Base-by-base conservation (phyloP, 2,888 invertebrate genomes). In the Tuberolachnus salignus region DNA sequence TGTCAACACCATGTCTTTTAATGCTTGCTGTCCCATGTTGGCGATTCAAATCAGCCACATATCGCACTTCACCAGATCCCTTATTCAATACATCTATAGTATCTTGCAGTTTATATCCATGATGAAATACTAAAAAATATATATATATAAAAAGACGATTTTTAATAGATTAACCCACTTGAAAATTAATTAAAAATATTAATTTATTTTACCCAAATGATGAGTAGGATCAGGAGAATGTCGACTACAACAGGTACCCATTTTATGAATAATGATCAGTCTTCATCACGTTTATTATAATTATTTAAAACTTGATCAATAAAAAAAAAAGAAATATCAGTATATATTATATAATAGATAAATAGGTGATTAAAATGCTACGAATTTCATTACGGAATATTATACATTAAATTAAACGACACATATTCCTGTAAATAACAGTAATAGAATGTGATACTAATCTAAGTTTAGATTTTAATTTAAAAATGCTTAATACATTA, bases 191-290 rank as follows among this genome's bases (percentile, higher is more conserved):
- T 13, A 11, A n/a, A 26, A 64, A 63, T 16, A 71, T 34, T 49
- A 59, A 63, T 53, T 75, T 74, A 82, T 34, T 83, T 85, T 83
- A 90, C 90, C 89, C 84, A 90, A 86, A 83, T 90, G 89, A 86
- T 90, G 87, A 84, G 90, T 89, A 84, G 91, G 89, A 87, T 91
- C 91, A 87, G 82, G 83, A 63, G 92, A 91, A 86, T 92, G 90
- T 88, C 92, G 92, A 88, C 93, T 93, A 88, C 94, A 94, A 88
- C 94, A 94, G 88, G 92, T 92, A 87, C 94, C 94, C 94, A 94
- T 94, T 61, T 81, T 81, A 78, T 34, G 11, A 49, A 49, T 49
- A 49, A 49, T 67, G 19, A 21, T 49, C 42, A 21, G n/a, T 67
- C 49, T 67, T 69, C 66, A 67, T 75, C 19, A 51, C 51, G 21